These are phyloP conservation scores for Drosophila suboccidentalis DNA, from an alignment of 2,888 invertebrate genomes.

Conservation along the genomic window DNA sequence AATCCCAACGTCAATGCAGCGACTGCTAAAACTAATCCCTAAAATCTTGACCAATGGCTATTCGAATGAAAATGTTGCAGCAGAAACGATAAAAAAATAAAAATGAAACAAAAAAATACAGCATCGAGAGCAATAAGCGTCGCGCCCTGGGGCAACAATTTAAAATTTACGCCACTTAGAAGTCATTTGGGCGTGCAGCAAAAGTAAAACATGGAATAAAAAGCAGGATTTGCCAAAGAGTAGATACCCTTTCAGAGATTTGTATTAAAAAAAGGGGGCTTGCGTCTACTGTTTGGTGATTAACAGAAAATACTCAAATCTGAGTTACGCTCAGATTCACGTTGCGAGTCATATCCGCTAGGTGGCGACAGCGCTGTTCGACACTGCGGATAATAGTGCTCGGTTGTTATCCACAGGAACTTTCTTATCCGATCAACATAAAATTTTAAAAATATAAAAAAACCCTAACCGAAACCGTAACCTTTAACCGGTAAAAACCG, in stretches of 20 bases:
- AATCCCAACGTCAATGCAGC: constrained; percentile 28
- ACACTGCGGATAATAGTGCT: background rate
- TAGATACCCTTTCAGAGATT: constrained; percentile 25
- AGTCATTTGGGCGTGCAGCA: constrained; percentile 67
- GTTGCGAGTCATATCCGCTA: background rate
- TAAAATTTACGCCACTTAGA: constrained; percentile 77
- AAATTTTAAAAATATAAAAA: no score
- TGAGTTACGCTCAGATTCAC: background rate
- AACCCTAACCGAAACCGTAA: no score
- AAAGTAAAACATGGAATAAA: constrained; percentile 37
- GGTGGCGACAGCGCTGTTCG: constrained; percentile 1
- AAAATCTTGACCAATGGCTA: constrained; percentile 55
- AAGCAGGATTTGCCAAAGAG: background rate
- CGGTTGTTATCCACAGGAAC: background rate
- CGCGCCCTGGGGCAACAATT: constrained; percentile 65
- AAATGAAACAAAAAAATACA: constrained; percentile 2
- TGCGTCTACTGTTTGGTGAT: background rate
- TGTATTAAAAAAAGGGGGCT: constrained; percentile 15
- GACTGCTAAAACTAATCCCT: constrained; percentile 64
- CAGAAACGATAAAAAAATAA: constrained; percentile 23
- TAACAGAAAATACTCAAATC: background rate
- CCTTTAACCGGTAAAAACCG: no score
- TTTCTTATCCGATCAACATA: no score
- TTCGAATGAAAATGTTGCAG: constrained; percentile 56
- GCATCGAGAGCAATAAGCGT: constrained; percentile 39